These are phyloP conservation scores for Leptura quadrifasciata DNA, from an alignment of 2,888 invertebrate genomes.

Conservation along the genomic window DNA sequence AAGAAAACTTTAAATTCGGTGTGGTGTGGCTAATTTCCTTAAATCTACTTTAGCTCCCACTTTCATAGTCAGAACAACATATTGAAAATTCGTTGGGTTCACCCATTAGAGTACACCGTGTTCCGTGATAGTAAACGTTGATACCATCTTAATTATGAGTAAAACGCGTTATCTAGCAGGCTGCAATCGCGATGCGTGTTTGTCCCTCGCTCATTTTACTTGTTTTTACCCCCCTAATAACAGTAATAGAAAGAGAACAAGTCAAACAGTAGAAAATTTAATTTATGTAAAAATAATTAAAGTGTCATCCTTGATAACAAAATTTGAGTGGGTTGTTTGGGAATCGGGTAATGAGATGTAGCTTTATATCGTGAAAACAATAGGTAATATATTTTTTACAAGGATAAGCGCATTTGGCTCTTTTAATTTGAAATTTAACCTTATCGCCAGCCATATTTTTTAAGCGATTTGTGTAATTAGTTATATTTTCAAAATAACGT, in stretches of 20 bases:
- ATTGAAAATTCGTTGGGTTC: constrained; percentile 72
- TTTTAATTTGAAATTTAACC: neutral
- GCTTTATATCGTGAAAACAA: constrained; percentile 3
- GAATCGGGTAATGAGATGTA: constrained; percentile 7
- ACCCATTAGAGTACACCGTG: constrained; percentile 68
- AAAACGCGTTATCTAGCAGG: constrained; percentile 74
- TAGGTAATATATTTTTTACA: constrained; percentile 12
- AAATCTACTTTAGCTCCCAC: constrained; percentile 27
- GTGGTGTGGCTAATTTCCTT: constrained; percentile 24
- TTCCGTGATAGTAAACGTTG: constrained; percentile 69
- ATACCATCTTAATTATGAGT: constrained; percentile 74
- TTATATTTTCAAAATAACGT: too few relatives aligned
- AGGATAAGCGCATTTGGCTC: neutral
- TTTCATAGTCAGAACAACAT: constrained; percentile 62
- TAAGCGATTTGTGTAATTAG: too few relatives aligned
- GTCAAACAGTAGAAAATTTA: constrained; percentile 54
- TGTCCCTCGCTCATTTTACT: constrained; percentile 68
- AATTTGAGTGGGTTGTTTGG: constrained; percentile 27
- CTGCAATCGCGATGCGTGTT: constrained; percentile 71
- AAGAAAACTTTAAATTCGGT: constrained; percentile 6
- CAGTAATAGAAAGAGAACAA: constrained; percentile 46
- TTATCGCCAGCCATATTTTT: too few relatives aligned
- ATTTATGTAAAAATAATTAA: constrained; percentile 52
- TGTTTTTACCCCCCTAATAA: constrained; percentile 59
- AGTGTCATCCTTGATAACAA: constrained; percentile 45